These are phyloP conservation scores for Diadromus collaris DNA, from an alignment of 2,888 invertebrate species.

Conservation along the genomic window DNA sequence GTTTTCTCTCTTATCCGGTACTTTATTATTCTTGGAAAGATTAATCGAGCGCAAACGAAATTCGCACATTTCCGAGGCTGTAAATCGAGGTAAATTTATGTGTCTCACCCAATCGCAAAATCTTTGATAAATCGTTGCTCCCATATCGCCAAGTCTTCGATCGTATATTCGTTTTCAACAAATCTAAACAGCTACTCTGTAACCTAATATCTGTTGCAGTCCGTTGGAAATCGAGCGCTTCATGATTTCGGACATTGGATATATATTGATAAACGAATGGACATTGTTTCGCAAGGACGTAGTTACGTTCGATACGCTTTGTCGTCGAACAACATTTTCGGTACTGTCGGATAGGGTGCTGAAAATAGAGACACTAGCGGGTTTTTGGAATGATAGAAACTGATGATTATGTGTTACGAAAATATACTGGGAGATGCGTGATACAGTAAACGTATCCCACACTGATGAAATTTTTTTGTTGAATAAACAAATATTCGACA, in stretches of 20 bases:
- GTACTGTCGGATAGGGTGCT: background rate
- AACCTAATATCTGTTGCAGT: background rate
- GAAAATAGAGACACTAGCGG: background rate
- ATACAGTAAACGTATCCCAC: too few relatives aligned
- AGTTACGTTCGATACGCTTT: background rate
- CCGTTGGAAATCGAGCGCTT: background rate
- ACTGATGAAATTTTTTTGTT: too few relatives aligned
- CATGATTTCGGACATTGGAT: background rate
- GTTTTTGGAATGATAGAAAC: background rate
- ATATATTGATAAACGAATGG: background rate
- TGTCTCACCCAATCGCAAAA: constrained; percentile 11
- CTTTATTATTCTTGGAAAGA: constrained; percentile 45
- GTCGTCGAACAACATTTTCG: background rate
- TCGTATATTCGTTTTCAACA: background rate
- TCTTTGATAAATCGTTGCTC: constrained; percentile 5
- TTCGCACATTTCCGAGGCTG: constrained; percentile 18
- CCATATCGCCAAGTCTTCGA: background rate
- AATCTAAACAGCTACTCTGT: background rate
- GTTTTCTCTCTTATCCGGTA: background rate
- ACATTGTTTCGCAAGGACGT: background rate
- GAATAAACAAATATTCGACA: too few relatives aligned
- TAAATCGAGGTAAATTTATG: constrained; percentile 31
- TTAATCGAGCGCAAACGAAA: constrained; percentile 36
- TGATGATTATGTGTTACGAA: too few relatives aligned
- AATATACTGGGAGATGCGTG: too few relatives aligned